Evolutionary conservation across 2,888 invertebrate species (phyloP).

Genomic region (Agriopis marginaria): DNA sequence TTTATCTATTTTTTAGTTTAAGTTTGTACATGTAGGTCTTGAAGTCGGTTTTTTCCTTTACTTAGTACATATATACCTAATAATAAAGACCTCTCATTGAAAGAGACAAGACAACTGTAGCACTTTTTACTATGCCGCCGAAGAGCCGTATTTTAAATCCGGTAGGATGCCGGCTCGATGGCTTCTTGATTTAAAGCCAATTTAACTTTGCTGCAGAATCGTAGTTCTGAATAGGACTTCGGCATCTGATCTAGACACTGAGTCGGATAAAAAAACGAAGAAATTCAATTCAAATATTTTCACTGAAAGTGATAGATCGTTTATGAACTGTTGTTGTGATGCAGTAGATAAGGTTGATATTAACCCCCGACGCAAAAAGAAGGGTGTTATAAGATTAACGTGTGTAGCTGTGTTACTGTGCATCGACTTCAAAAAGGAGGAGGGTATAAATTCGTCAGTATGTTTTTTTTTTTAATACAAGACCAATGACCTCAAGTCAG

Average conservation of each 20-base stretch:
- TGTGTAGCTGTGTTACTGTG: too few relatives aligned
- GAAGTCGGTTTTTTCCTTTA: too few relatives aligned
- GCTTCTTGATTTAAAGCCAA: constrained; percentile 61
- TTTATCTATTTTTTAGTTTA: too few relatives aligned
- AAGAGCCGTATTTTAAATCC: constrained; percentile 34
- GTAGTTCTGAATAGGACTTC: constrained; percentile 48
- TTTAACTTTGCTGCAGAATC: constrained; percentile 59
- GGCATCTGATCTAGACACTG: constrained; percentile 41
- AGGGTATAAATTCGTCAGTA: too few relatives aligned
- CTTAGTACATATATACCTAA: too few relatives aligned
- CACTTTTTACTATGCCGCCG: constrained; percentile 12
- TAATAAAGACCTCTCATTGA: not conserved
- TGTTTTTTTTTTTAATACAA: too few relatives aligned
- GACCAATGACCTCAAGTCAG: too few relatives aligned
- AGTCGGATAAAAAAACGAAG: constrained; percentile 24
- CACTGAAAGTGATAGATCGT: too few relatives aligned
- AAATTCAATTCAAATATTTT: constrained; percentile 35
- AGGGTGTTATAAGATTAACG: too few relatives aligned
- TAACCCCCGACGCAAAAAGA: not conserved
- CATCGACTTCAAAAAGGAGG: too few relatives aligned
- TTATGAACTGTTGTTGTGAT: too few relatives aligned
- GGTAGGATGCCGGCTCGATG: constrained; percentile 50
- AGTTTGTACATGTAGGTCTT: too few relatives aligned
- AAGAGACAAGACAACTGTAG: not conserved
- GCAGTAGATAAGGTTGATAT: not conserved